These are phyloP conservation scores for Potamilus streckersoni DNA, from an alignment of 1,140 invertebrate species.

Conservation along the genomic window DNA sequence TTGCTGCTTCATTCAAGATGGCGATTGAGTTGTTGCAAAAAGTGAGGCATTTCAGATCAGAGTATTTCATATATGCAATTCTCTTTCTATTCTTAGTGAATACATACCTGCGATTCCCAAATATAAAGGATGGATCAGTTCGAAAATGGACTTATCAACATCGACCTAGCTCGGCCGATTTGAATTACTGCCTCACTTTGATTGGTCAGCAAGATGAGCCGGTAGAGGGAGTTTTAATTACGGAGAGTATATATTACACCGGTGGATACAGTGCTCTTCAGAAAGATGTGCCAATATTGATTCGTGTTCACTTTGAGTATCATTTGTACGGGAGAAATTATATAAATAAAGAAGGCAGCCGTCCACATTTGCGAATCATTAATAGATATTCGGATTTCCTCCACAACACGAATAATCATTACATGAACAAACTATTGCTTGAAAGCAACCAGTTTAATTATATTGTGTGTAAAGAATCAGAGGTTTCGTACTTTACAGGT, in stretches of 20 bases:
- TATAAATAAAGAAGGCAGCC: background rate
- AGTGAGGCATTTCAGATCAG: no score
- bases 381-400: constrained; percentile 28
- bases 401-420: constrained; percentile 24
- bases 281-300: constrained; percentile 18
- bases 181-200: constrained; percentile 14
- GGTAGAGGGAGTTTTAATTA: constrained; percentile 13
- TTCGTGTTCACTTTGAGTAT: constrained; percentile 17
- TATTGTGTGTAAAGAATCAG: constrained; percentile 14
- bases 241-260: constrained; percentile 12
- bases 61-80: no score
- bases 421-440: constrained; percentile 20
- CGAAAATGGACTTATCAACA: constrained; percentile 16
- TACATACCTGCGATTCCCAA: constrained; percentile 7
- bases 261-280: constrained; percentile 10
- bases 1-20: constrained; percentile 1
- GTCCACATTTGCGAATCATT: constrained; percentile 18
- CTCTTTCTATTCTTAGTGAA: background rate
- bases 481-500: background rate
- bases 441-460: constrained; percentile 23
- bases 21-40: no score
- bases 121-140: background rate
- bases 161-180: constrained; percentile 1
- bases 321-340: constrained; percentile 6
- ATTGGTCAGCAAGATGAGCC: constrained; percentile 10